phyloP scores from a whole-genome alignment of 2,797 vertebrate genomes.

The Micromesistius poutassou region DNA sequence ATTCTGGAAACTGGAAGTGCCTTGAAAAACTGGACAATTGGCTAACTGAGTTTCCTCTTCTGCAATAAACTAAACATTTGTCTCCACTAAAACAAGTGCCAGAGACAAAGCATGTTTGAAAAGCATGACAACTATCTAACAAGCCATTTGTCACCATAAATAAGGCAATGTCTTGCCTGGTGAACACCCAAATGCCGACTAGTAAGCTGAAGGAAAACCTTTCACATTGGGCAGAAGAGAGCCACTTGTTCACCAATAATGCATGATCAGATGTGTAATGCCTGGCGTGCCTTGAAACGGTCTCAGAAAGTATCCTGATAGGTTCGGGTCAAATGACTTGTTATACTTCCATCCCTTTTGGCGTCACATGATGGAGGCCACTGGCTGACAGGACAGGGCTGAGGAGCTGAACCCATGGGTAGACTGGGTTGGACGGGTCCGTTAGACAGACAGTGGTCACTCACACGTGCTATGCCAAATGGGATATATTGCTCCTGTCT shows the following conservation, averaged over 20 bases:
- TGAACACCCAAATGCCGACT: too few species aligned
- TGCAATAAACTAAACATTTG: not conserved
- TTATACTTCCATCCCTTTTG: not conserved
- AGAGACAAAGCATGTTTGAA: not conserved
- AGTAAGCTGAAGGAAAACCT: not conserved
- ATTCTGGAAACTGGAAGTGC: not conserved
- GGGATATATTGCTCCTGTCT: too few species aligned
- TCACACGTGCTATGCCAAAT: too few species aligned
- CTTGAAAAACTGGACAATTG: not conserved
- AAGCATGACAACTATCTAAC: not conserved
- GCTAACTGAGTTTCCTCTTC: not conserved
- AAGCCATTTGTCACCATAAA: too few species aligned
- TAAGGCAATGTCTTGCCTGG: too few species aligned
- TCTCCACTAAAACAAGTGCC: not conserved
- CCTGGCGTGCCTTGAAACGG: not conserved
- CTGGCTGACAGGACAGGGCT: too few species aligned
- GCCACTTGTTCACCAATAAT: not conserved
- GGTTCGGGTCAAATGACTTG: not conserved
- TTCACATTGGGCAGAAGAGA: not conserved
- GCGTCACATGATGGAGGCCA: too few species aligned
- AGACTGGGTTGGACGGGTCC: not conserved
- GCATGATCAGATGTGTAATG: not conserved
- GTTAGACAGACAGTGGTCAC: too few species aligned
- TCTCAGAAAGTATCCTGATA: not conserved
- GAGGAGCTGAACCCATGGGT: not conserved